Base-by-base conservation (phyloP, 1,140 invertebrate species). In the Colletes gigas region DNA sequence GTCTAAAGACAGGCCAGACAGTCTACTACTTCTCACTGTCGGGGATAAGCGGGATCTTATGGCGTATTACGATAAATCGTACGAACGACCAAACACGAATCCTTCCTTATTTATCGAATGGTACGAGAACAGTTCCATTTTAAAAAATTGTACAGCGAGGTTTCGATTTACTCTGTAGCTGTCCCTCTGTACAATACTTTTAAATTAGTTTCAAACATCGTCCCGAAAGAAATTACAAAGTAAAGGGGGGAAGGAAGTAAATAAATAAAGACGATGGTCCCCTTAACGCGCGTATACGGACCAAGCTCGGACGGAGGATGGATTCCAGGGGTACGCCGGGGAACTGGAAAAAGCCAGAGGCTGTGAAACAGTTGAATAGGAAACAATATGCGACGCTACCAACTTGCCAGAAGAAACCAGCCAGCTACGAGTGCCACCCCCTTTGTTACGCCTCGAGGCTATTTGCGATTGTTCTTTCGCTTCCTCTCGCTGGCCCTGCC, bases 311-410 rank as follows among this genome's bases (percentile, higher is more conserved):
- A 70, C 17, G 57, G 19, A 1, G 39, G 14, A 55, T 12, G 8
- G 14, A 21, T 47, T 47, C 6, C 44, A 14, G 14, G 14, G 15
- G 9, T 50, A 3, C 50, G 12, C 39, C 4, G 6, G 7, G 19
- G 73, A 44, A 59, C 7, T 54, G 21, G 60, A 73, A 85, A 76
- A 78, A 80, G 70, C 72, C 78, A 70, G 66, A 74, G 75, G 71
- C 71, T 83, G 75, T 68, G 67, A 88, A 84, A 81, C 73, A 74
- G 76, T 82, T 86, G 82, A 86, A 86, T 86, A 69, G 74, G 82
- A 84, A 86, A 88, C 83, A 84, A 88, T 88, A 86, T 85, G 87
- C 72, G 80, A 84, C 78, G 66, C 69, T 78, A 72, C 67, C 78
- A 78, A 85, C 62, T 81, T 81, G 63, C 41, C 74, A 83, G 79